Evolutionary conservation across 2,113 vertebrate genomes (phyloP).

Genomic region (Hemiprocne comata): DNA sequence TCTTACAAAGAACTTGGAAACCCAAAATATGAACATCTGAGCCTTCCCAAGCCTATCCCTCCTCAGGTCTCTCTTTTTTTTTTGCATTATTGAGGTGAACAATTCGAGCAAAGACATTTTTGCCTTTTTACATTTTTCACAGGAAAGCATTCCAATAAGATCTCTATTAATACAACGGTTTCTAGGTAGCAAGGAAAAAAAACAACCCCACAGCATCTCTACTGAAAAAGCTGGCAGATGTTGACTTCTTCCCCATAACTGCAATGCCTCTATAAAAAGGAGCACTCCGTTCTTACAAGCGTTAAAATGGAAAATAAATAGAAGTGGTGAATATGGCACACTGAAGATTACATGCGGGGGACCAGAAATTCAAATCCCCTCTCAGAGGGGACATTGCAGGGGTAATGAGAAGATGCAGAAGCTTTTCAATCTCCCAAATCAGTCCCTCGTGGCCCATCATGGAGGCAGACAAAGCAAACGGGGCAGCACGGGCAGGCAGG

Average conservation of each 20-base stretch:
- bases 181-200: slow-evolving; percentile 32
- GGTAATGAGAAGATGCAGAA: slow-evolving; percentile 55
- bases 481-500: slow-evolving; percentile 11
- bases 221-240: slow-evolving; percentile 29
- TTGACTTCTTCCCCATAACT: slow-evolving; percentile 23
- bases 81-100: neutral
- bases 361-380: slow-evolving; percentile 38
- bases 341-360: neutral
- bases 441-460: slow-evolving; percentile 1
- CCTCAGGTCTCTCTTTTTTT: neutral
- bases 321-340: neutral
- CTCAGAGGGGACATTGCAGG: slow-evolving; percentile 29
- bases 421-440: slow-evolving; percentile 50
- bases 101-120: neutral
- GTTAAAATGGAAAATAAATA: slow-evolving; percentile 43
- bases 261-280: slow-evolving; percentile 13
- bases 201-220: neutral
- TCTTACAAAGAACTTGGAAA: neutral
- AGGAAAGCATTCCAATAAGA: neutral
- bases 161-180: slow-evolving; percentile 7
- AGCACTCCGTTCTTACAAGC: neutral
- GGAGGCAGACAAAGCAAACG: neutral
- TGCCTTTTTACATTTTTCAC: neutral
- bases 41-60: neutral
- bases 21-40: neutral